These are phyloP conservation scores for Frankliniella intonsa DNA, from an alignment of 2,888 invertebrate genomes.

Conservation along the genomic window DNA sequence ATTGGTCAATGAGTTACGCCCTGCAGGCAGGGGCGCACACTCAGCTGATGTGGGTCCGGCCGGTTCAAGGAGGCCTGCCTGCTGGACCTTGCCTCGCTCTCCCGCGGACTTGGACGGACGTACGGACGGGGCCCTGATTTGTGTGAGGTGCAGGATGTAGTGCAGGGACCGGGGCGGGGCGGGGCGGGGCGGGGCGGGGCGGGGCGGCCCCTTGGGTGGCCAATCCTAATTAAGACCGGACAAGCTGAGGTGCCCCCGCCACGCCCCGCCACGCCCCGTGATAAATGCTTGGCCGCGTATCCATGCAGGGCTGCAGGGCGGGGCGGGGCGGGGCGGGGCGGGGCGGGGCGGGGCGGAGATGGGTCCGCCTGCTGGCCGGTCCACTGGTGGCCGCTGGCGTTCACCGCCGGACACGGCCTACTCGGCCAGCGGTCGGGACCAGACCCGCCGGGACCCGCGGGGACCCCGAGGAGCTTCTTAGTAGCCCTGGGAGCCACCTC, in stretches of 20 bases:
- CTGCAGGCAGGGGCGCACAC: no score
- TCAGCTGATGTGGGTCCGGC: no score
- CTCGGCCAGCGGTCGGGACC: no score
- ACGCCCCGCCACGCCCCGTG: background rate
- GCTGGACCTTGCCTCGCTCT: no score
- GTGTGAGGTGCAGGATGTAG: constrained; percentile 9
- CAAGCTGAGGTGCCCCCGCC: background rate
- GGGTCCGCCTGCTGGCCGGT: no score
- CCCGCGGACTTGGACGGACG: background rate
- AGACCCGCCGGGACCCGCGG: no score
- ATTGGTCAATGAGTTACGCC: no score
- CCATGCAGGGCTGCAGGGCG: background rate
- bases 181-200: background rate
- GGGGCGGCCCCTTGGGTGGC: constrained; percentile 1
- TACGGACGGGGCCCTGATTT: background rate
- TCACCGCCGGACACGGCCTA: no score
- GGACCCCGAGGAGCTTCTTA: background rate
- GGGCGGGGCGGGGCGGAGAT: background rate
- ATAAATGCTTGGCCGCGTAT: background rate
- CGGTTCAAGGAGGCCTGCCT: no score
- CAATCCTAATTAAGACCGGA: constrained; percentile 16
- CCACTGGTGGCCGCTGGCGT: no score
- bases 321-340: no score
- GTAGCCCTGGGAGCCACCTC: background rate
- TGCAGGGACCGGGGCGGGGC: background rate